These are phyloP conservation scores for Nanorana parkeri DNA, from an alignment of 2,113 vertebrate genomes.

Conservation along the genomic window DNA sequence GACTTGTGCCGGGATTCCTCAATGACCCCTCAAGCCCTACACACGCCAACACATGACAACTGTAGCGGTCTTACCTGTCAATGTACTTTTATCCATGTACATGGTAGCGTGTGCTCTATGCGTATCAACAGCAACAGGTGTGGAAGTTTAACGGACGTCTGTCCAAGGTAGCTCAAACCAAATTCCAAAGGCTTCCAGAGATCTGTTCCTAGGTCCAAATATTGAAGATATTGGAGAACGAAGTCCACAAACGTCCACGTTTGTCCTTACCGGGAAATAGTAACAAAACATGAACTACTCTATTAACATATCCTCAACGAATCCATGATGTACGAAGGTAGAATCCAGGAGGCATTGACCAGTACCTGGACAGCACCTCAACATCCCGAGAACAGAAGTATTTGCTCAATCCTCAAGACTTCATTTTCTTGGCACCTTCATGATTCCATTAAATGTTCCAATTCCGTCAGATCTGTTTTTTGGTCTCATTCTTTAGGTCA, in stretches of 20 bases:
- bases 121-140: neutral
- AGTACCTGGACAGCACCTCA: too few relatives aligned
- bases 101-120: constrained; percentile 8
- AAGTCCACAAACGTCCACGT: neutral
- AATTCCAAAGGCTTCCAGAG: neutral
- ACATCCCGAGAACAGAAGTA: too few relatives aligned
- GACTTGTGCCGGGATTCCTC: neutral
- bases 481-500: neutral
- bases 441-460: neutral
- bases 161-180: neutral
- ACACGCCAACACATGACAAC: neutral
- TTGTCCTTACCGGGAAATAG: neutral
- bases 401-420: too few relatives aligned
- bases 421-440: neutral
- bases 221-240: neutral
- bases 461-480: neutral
- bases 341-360: too few relatives aligned
- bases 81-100: constrained; percentile 53
- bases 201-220: neutral
- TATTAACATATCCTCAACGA: too few relatives aligned
- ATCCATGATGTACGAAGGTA: too few relatives aligned
- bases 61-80: constrained; percentile 21
- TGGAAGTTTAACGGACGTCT: neutral
- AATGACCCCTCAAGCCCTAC: neutral
- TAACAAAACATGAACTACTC: neutral